Evolutionary conservation across 2,797 vertebrate genomes (phyloP).

Genomic region (Cuniculus paca): DNA sequence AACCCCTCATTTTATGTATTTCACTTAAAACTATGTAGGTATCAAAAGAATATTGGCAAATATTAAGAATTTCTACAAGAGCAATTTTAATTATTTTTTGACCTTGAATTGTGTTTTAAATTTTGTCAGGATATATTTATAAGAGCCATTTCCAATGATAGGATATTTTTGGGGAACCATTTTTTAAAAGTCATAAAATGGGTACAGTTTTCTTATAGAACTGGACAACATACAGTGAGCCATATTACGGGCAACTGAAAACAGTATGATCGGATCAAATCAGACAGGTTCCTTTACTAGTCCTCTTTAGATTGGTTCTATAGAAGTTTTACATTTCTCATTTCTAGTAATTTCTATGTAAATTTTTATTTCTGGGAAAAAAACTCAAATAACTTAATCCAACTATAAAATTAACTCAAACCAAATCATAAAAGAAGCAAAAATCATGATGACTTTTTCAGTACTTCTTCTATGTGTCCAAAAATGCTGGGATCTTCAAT

Average conservation of each 20-base stretch:
- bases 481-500: slow-evolving; percentile 96
- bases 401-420: not conserved
- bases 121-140: not conserved
- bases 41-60: slow-evolving; percentile 32
- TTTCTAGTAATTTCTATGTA: slow-evolving; percentile 47
- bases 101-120: slow-evolving; percentile 26
- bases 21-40: not conserved
- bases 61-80: not conserved
- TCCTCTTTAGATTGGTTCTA: not conserved
- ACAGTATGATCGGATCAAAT: not conserved
- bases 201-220: not conserved
- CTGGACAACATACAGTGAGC: not conserved
- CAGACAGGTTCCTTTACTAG: not conserved
- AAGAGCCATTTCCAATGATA: not conserved
- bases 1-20: not conserved
- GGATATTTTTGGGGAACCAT: not conserved
- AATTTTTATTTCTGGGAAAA: slow-evolving; percentile 26
- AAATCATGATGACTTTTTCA: slow-evolving; percentile 85
- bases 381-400: slow-evolving; percentile 41
- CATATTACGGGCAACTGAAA: not conserved
- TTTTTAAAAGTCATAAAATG: slow-evolving; percentile 5
- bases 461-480: slow-evolving; percentile 91
- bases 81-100: slow-evolving; percentile 26
- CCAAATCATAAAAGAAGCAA: not conserved
- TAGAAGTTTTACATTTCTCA: not conserved